Percentiles rank a stretch among this genome's conserved stretches.
Conservation (phyloP, 1,140 invertebrate genomes). For the Dreissena polymorpha region DNA sequence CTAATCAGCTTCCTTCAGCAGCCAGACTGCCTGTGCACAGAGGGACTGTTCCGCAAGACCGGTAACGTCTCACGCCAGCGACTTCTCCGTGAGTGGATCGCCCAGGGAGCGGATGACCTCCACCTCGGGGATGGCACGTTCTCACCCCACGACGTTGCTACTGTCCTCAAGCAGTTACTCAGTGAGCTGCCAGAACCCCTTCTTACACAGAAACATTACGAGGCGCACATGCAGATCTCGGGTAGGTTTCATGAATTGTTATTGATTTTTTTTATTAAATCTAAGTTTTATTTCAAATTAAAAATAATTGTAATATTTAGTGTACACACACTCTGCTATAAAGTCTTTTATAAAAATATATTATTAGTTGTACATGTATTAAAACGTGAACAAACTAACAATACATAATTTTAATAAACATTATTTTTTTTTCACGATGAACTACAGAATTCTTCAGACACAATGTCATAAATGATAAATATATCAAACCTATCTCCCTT, state of each 20-base stretch:
- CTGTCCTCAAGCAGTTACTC: conserved; percentile 92
- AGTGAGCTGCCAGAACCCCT: conserved; percentile 93
- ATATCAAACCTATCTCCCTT: too few species aligned
- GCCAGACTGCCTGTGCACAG: conserved; percentile 86
- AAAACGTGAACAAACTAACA: too few species aligned
- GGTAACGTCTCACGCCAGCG: conserved; percentile 91
- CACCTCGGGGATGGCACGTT: conserved; percentile 86
- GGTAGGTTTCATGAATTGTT: conserved; percentile 80
- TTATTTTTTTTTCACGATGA: too few species aligned
- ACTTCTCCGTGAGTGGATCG: conserved; percentile 87
- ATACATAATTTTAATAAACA: too few species aligned
- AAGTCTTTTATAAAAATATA: too few species aligned
- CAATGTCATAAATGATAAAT: too few species aligned
- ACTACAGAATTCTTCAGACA: too few species aligned
- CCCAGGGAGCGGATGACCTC: conserved; percentile 82
- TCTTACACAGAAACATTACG: conserved; percentile 92
- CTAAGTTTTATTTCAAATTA: neutral
- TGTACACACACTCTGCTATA: too few species aligned
- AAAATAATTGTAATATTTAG: neutral
- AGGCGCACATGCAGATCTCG: conserved; percentile 92
- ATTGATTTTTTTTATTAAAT: neutral
- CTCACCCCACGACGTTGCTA: conserved; percentile 95
- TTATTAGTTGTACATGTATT: too few species aligned
- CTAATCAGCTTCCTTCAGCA: conserved; percentile 88
- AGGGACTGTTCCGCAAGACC: conserved; percentile 94